Percentiles rank a stretch among this genome's conserved stretches.
These are phyloP conservation scores for Gonatopus flavifemur DNA, from an alignment of 1,140 invertebrate species.

Conservation along the genomic window DNA sequence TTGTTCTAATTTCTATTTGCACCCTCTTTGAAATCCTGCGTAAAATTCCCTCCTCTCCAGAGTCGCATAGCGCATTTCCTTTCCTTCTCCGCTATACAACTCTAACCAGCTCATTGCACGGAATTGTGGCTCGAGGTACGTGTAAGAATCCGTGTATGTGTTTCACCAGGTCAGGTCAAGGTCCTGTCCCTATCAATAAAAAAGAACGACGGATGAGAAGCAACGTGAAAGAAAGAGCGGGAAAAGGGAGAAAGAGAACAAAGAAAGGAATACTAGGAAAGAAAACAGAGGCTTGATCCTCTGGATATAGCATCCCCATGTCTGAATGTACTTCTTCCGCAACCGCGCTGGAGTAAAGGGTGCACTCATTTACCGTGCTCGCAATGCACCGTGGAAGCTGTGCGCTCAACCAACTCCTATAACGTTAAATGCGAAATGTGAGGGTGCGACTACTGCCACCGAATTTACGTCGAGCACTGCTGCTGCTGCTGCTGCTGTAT, in stretches of 20 bases:
- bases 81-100: conserved; percentile 1
- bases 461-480: too few relatives aligned
- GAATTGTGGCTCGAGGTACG: conserved; percentile 24
- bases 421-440: too few relatives aligned
- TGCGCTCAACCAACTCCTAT: too few relatives aligned
- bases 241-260: not conserved
- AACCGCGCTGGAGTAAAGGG: conserved; percentile 13
- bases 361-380: too few relatives aligned
- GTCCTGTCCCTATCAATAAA: conserved; percentile 43
- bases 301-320: conserved; percentile 37
- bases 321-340: conserved; percentile 43
- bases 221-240: conserved; percentile 11
- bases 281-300: conserved; percentile 37
- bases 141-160: conserved; percentile 56
- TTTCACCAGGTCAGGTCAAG: conserved; percentile 60
- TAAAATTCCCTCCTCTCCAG: conserved; percentile 43
- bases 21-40: conserved; percentile 23
- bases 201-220: not conserved
- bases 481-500: too few relatives aligned
- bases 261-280: conserved; percentile 16
- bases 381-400: too few relatives aligned
- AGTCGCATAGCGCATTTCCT: conserved; percentile 40
- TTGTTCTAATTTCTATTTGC: not conserved
- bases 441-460: too few relatives aligned
- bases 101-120: conserved; percentile 10